Evolutionary conservation across 2,888 invertebrate species (phyloP).

Genomic region (Hecatera dysodea): DNA sequence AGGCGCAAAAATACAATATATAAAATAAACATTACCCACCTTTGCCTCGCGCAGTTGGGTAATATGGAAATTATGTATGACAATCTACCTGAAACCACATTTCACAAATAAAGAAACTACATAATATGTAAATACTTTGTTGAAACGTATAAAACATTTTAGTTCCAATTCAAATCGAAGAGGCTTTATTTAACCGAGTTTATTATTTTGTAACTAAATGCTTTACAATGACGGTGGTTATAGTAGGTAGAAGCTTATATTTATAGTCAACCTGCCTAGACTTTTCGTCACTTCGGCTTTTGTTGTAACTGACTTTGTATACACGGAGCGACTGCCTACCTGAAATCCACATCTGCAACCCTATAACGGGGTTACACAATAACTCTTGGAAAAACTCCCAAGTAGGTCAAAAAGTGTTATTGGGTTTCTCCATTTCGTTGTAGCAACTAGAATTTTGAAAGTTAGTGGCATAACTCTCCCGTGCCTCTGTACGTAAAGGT

Average conservation of each 20-base stretch:
- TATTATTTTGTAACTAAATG: slow-evolving; percentile 17
- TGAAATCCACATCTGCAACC: too few relatives aligned
- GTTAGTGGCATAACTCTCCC: too few relatives aligned
- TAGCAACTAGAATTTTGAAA: too few relatives aligned
- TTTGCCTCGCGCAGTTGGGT: too few relatives aligned
- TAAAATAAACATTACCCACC: too few relatives aligned
- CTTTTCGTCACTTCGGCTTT: neutral
- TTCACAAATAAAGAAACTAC: neutral
- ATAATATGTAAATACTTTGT: slow-evolving; percentile 5
- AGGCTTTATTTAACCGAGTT: slow-evolving; percentile 27
- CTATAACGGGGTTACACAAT: too few relatives aligned
- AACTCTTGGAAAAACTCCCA: too few relatives aligned
- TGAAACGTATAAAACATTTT: neutral
- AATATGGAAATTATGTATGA: too few relatives aligned
- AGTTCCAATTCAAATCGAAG: slow-evolving; percentile 11
- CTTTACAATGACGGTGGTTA: neutral
- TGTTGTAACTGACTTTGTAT: neutral
- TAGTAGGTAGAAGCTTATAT: slow-evolving; percentile 1
- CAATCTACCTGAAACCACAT: too few relatives aligned
- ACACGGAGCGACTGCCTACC: neutral
- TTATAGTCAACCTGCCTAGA: neutral
- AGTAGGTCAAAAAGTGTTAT: too few relatives aligned
- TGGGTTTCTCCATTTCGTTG: too few relatives aligned
- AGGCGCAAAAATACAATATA: too few relatives aligned
- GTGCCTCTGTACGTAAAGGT: neutral